Percentiles rank a stretch among this genome's conserved stretches.
Evolutionary conservation across 2,113 vertebrate genomes (phyloP).

Genomic region (Ursus arctos): DNA sequence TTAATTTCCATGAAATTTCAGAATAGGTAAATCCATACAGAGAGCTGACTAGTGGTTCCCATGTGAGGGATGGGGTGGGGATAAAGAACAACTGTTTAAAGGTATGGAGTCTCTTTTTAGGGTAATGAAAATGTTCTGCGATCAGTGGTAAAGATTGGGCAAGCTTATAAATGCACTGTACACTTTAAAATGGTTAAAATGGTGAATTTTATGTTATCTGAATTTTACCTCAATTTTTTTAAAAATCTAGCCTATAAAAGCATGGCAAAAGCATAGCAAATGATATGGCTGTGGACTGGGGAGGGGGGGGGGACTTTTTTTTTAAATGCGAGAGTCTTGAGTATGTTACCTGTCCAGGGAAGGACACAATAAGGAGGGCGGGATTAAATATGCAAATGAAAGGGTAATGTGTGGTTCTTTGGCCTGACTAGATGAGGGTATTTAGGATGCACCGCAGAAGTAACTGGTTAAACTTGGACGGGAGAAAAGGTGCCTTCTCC

Average conservation of each 20-base stretch:
- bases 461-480: background rate
- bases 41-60: background rate
- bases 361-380: background rate
- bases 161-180: background rate
- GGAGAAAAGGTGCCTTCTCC: background rate
- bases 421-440: background rate
- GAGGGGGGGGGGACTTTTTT: background rate
- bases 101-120: background rate
- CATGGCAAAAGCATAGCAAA: background rate
- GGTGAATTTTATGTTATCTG: background rate
- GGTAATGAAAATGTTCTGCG: background rate
- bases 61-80: too few relatives aligned
- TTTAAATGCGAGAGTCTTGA: background rate
- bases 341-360: background rate
- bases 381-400: background rate
- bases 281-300: background rate
- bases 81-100: background rate
- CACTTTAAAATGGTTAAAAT: conserved; percentile 18
- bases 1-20: conserved; percentile 5
- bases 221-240: background rate
- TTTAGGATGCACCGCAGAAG: background rate
- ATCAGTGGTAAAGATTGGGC: background rate
- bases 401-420: background rate
- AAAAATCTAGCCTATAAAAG: background rate
- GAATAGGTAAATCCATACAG: background rate